Conservation (phyloP, 2,888 invertebrate species). For the Acrobasis repandana region DNA sequence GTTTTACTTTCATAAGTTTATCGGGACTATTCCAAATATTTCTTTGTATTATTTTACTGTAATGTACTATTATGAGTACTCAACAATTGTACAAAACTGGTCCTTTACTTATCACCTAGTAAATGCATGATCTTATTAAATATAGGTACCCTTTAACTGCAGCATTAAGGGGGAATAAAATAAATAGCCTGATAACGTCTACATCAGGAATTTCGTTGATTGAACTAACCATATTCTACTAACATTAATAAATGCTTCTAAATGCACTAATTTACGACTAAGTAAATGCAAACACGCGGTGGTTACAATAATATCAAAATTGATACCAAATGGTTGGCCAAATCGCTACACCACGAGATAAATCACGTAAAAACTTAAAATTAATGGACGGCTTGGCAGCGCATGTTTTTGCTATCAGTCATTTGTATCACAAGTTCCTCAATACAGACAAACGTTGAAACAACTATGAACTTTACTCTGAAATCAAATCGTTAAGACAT, state of each 20-base stretch:
- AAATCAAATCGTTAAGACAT: too few species aligned
- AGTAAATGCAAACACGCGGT: slow-evolving; percentile 75
- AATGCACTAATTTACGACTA: slow-evolving; percentile 73
- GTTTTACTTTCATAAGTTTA: slow-evolving; percentile 41
- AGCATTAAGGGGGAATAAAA: slow-evolving; percentile 39
- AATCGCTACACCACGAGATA: slow-evolving; percentile 50
- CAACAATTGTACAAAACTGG: slow-evolving; percentile 63
- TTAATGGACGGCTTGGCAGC: slow-evolving; percentile 51
- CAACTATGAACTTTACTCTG: slow-evolving; percentile 19
- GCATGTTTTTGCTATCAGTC: slow-evolving; percentile 61
- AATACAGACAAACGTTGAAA: slow-evolving; percentile 42
- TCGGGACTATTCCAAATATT: slow-evolving; percentile 74
- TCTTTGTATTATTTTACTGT: slow-evolving; percentile 37
- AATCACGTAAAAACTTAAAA: slow-evolving; percentile 38
- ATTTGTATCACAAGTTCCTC: slow-evolving; percentile 72
- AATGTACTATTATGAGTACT: slow-evolving; percentile 48
- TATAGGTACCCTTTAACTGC: slow-evolving; percentile 42
- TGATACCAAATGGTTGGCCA: slow-evolving; percentile 44
- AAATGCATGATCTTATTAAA: slow-evolving; percentile 62
- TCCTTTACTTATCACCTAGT: slow-evolving; percentile 51
- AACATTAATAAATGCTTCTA: slow-evolving; percentile 66
- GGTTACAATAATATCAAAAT: slow-evolving; percentile 62
- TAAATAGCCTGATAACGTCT: slow-evolving; percentile 27
- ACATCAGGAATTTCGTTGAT: slow-evolving; percentile 29
- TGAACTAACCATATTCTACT: slow-evolving; percentile 32